Conservation (phyloP, 2,888 invertebrate genomes). For the Clostera curtula region DNA sequence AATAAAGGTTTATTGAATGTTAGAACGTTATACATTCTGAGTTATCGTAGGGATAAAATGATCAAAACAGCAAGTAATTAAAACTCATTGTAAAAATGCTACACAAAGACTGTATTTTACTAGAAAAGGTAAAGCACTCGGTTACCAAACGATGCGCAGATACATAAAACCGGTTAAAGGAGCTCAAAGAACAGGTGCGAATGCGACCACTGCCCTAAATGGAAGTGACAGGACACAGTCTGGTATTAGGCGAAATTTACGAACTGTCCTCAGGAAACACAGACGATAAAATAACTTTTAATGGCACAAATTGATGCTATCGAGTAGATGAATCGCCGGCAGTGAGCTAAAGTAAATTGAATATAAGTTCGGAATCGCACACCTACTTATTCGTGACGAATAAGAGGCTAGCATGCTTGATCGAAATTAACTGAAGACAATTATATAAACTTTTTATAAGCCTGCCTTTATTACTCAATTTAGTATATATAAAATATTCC, state of each 20-base stretch:
- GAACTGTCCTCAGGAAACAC: slow-evolving; percentile 30
- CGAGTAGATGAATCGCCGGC: slow-evolving; percentile 44
- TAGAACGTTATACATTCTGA: too few species aligned
- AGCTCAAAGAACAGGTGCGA: slow-evolving; percentile 39
- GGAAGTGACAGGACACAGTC: slow-evolving; percentile 48
- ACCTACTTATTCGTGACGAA: slow-evolving; percentile 37
- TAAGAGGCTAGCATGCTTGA: slow-evolving; percentile 24
- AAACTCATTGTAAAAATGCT: too few species aligned
- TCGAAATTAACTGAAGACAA: slow-evolving; percentile 23
- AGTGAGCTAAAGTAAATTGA: slow-evolving; percentile 35
- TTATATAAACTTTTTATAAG: slow-evolving; percentile 8
- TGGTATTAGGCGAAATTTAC: slow-evolving; percentile 58
- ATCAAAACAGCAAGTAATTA: too few species aligned
- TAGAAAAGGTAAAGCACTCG: too few species aligned
- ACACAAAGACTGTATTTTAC: too few species aligned
- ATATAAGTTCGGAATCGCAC: slow-evolving; percentile 31
- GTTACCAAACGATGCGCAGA: background rate
- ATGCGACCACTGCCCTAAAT: slow-evolving; percentile 33
- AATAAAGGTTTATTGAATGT: too few species aligned
- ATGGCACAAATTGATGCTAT: slow-evolving; percentile 53
- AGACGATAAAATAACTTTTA: slow-evolving; percentile 46
- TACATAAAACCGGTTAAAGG: slow-evolving; percentile 30
- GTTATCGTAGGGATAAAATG: too few species aligned
- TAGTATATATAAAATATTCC: too few species aligned
- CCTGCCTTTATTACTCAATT: background rate